Evolutionary conservation across 2,888 invertebrate species (phyloP), one percentile per base, ranked within the genome.

Genomic region (Sesamia inferens): DNA sequence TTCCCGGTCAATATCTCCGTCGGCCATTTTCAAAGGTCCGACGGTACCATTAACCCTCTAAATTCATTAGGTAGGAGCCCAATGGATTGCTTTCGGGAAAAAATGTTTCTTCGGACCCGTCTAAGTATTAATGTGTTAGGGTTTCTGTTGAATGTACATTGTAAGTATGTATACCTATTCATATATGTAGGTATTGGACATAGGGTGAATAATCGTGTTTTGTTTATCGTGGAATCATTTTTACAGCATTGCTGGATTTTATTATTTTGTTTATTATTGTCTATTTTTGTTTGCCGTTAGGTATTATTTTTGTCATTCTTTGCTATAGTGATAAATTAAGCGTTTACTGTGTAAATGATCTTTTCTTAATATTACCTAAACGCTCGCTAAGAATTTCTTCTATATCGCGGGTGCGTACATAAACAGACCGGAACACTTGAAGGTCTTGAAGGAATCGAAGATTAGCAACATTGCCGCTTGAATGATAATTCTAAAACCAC

Each of bases 1-100:
- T 76, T 67, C 75, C 71, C 79, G 77, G 74, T 81, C 84, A 79
- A 85, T 86, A 84, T 68, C 65, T 63, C 48, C 71, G 77, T 44
- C 76, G 74, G 78, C 85, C 79, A 85, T 85, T 86, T 86, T 67
- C 83, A 66, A 73, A 74, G 86, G 86, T 76, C 74, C 76, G 85
- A 7, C 68, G 66, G 67, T 72, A 74, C 87, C 85, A 88, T 90
- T 90, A 89, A 87, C 90, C 89, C 84, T 85, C 85, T 88, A 90
- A 90, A 91, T 92, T 91, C 91, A 92, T 92, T 92, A 91, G 84
- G 79, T 71, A 64, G 76, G 77, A 75, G 24, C 80, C 83, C 85
- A 76, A 83, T 83, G 85, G 88, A 92, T 92, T 92, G 90, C 88
- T 89, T 89, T 87, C 62, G 74, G 89, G 89, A 90, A 92, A 92